These are phyloP conservation scores for Threskiornis aethiopicus DNA, from an alignment of 2,797 vertebrate species.

Conservation along the genomic window DNA sequence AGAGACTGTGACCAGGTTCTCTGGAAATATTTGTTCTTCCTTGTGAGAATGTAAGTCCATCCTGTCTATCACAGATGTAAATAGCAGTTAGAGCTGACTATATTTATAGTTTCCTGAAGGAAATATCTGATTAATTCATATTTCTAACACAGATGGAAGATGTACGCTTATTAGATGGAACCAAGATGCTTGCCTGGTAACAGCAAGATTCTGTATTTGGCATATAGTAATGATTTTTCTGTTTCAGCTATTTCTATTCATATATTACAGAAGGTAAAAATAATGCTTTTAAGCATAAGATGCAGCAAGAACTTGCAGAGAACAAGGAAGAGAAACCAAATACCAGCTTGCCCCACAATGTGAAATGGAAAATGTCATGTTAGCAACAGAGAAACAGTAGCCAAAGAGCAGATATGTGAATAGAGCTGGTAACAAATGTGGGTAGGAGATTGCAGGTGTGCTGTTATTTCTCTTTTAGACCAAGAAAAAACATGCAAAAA, in stretches of 20 bases:
- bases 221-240: not conserved
- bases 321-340: not conserved
- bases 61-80: not conserved
- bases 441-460: not conserved
- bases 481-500: not conserved
- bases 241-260: not conserved
- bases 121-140: not conserved
- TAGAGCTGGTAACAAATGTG: not conserved
- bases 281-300: not conserved
- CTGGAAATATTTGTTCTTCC: slow-evolving; percentile 12
- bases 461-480: not conserved
- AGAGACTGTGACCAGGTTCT: not conserved
- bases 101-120: not conserved
- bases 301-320: not conserved
- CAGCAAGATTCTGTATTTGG: not conserved
- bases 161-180: not conserved
- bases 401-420: not conserved
- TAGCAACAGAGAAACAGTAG: not conserved
- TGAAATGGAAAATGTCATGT: not conserved
- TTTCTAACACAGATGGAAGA: not conserved
- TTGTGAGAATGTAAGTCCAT: not conserved
- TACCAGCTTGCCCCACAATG: not conserved
- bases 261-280: not conserved
- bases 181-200: not conserved
- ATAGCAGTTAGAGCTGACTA: not conserved